Conservation (phyloP, 2,888 invertebrate species). For the Agrochola macilenta region DNA sequence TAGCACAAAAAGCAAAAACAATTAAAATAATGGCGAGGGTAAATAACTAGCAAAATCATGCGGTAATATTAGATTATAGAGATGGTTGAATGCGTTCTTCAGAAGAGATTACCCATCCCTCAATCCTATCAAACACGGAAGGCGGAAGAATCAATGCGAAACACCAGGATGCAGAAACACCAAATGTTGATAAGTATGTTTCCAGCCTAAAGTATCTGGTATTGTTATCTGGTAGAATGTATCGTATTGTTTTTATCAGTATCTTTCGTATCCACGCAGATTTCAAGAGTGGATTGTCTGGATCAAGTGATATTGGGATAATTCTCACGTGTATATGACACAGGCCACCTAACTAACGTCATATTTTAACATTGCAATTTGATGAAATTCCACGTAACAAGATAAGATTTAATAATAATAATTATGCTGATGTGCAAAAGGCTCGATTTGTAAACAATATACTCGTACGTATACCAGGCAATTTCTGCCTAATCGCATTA, state of each 20-base stretch:
- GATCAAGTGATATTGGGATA: constrained; percentile 10
- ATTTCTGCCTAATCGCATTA: not conserved
- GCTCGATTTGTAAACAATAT: not conserved
- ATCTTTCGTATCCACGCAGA: constrained; percentile 25
- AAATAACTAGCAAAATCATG: not conserved
- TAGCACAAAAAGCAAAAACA: not conserved
- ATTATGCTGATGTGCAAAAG: too few species aligned
- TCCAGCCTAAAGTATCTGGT: constrained; percentile 20
- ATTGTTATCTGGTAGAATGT: constrained; percentile 18
- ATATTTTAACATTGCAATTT: not conserved
- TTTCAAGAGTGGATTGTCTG: constrained; percentile 1
- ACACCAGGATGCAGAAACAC: constrained; percentile 19
- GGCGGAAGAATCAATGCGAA: constrained; percentile 44
- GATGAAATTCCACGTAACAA: not conserved
- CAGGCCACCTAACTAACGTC: not conserved
- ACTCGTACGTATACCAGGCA: not conserved
- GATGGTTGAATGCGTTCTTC: not conserved
- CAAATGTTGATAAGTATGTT: constrained; percentile 29
- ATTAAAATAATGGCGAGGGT: not conserved
- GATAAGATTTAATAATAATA: too few species aligned
- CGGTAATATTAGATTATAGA: not conserved
- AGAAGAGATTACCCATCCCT: constrained; percentile 24
- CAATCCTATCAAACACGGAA: constrained; percentile 51
- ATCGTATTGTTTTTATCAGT: constrained; percentile 14
- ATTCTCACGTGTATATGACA: constrained; percentile 23